Percentiles rank a stretch among this genome's conserved stretches.
Evolutionary conservation across 2,797 vertebrate species (phyloP).

Genomic region (Rousettus madagascariensis): DNA sequence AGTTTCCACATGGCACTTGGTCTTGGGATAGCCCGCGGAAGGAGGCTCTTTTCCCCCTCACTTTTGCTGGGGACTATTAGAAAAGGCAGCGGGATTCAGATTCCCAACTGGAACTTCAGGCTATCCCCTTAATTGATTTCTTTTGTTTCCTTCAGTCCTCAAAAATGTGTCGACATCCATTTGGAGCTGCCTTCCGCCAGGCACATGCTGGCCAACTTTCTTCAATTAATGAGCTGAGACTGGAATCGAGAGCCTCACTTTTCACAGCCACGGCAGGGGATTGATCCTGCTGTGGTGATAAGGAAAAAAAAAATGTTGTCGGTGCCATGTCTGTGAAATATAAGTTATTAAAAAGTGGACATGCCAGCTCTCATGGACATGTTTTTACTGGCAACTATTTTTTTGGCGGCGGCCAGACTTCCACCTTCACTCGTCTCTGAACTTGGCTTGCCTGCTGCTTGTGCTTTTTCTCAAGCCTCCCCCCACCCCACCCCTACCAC

Average conservation of each 20-base stretch:
- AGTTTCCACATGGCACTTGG: background rate
- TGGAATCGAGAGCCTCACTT: conserved; percentile 81
- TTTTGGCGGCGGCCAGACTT: background rate
- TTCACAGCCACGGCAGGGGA: conserved; percentile 1
- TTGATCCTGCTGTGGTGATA: background rate
- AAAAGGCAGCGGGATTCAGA: conserved; percentile 49
- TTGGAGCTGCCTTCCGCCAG: conserved; percentile 85
- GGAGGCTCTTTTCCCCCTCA: background rate
- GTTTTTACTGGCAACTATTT: accelerated
- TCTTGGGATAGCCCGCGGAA: background rate
- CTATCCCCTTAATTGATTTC: conserved; percentile 88
- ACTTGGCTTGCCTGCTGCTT: background rate
- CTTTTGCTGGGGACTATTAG: conserved; percentile 5
- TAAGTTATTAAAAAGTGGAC: conserved; percentile 22
- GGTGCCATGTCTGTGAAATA: conserved; percentile 43
- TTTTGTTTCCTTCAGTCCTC: conserved; percentile 88
- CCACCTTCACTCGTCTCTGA: background rate
- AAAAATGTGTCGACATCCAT: conserved; percentile 90
- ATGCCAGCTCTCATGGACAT: background rate
- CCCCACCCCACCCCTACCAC: accelerated
- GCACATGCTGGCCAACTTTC: conserved; percentile 86
- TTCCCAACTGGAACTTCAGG: conserved; percentile 80
- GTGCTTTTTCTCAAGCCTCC: background rate
- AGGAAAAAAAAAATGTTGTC: conserved; percentile 19
- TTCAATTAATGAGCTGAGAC: conserved; percentile 88